Percentiles rank a stretch among this genome's conserved stretches.
phyloP scores from a whole-genome alignment of 2,888 invertebrate genomes.

The Noctua pronuba region DNA sequence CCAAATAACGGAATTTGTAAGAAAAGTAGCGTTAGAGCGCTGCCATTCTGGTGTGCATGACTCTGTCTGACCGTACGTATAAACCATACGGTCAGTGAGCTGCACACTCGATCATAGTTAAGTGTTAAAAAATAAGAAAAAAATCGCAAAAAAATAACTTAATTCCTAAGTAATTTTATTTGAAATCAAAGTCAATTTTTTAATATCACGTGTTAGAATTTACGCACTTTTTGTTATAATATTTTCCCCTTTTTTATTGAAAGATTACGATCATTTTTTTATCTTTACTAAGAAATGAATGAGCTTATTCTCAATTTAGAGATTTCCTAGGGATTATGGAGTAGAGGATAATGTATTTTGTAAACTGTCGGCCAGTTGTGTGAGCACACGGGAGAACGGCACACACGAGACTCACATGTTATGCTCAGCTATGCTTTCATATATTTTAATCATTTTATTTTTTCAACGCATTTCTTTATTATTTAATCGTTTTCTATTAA shows the following conservation, averaged over 20 bases:
- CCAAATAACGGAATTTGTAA: neutral
- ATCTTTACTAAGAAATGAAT: conserved; percentile 55
- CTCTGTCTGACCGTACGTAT: neutral
- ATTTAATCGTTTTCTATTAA: conserved; percentile 8
- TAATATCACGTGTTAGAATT: conserved; percentile 50
- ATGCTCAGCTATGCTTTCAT: conserved; percentile 35
- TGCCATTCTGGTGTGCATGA: neutral
- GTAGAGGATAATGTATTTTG: conserved; percentile 24
- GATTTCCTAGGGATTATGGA: conserved; percentile 34
- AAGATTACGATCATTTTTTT: conserved; percentile 42
- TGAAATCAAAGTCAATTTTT: conserved; percentile 46
- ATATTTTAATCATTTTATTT: conserved; percentile 22
- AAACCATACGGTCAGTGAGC: neutral
- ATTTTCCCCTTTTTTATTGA: conserved; percentile 30
- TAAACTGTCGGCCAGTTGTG: neutral
- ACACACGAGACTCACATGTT: conserved; percentile 14
- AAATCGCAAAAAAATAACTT: conserved; percentile 32
- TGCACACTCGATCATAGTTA: conserved; percentile 19
- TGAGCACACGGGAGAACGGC: neutral
- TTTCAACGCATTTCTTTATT: conserved; percentile 28
- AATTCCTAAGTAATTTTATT: conserved; percentile 51
- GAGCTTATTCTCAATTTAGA: conserved; percentile 72
- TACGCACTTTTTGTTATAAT: conserved; percentile 48
- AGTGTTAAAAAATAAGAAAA: conserved; percentile 27
- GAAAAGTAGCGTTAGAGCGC: conserved; percentile 4